Percentiles rank a stretch among this genome's conserved stretches.
Conservation (phyloP, 2,797 vertebrate species). For the Chromobotia macracanthus region DNA sequence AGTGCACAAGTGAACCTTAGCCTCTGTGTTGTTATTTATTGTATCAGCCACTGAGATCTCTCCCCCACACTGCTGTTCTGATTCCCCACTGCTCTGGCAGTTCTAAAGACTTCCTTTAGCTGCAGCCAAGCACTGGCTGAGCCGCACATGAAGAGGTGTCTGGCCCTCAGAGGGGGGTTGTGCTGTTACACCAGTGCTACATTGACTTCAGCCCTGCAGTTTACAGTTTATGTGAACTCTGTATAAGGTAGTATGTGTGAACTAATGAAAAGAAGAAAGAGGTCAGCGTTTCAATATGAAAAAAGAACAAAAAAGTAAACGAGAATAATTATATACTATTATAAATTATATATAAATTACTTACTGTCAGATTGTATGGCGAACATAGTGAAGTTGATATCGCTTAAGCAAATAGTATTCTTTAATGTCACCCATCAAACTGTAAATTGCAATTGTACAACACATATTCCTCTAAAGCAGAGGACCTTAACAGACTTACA, state of each 20-base stretch:
- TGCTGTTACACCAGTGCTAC: slow-evolving; percentile 6
- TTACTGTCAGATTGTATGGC: too few relatives aligned
- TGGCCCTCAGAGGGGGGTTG: slow-evolving; percentile 36
- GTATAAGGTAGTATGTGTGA: slow-evolving; percentile 20
- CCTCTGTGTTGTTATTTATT: slow-evolving; percentile 47
- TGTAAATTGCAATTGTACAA: too few relatives aligned
- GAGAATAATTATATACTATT: too few relatives aligned
- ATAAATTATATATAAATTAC: too few relatives aligned
- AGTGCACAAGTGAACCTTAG: slow-evolving; percentile 34
- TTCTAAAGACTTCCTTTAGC: slow-evolving; percentile 44
- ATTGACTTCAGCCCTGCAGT: neutral
- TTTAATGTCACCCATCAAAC: too few relatives aligned
- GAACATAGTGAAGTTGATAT: too few relatives aligned
- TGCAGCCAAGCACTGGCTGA: slow-evolving; percentile 39
- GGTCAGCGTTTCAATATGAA: slow-evolving; percentile 6
- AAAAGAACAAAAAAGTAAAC: neutral
- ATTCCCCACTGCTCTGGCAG: slow-evolving; percentile 26
- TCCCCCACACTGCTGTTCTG: slow-evolving; percentile 35
- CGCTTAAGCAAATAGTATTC: too few relatives aligned
- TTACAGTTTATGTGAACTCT: slow-evolving; percentile 21
- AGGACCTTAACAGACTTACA: too few relatives aligned
- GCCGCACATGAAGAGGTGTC: slow-evolving; percentile 47
- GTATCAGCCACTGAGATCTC: slow-evolving; percentile 48
- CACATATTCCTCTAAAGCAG: too few relatives aligned
- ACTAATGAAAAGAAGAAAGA: slow-evolving; percentile 39